Evolutionary conservation across 2,888 invertebrate genomes (phyloP), one percentile per base, ranked within the genome.

Genomic region (Melitaea athalia): DNA sequence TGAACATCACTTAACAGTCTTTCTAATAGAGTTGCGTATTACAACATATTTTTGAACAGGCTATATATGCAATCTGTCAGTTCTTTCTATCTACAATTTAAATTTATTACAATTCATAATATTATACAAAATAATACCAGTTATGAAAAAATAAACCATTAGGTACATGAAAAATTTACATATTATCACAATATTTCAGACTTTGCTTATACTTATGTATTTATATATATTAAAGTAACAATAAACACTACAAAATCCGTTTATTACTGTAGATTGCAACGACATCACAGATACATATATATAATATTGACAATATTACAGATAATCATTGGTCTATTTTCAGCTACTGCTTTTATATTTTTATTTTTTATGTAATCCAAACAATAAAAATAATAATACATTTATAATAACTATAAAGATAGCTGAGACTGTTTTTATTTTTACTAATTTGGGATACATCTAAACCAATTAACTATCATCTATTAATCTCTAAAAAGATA

Each of bases 111-210:
- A 73, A 66, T 68, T 75, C 75, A 62, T 70, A 64, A 49, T 49
- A 49, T 6, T 38, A 66, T 73, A 73, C 70, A 74, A 79, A 74
- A 71, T 65, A 74, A 75, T 71, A 74, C 64, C 72, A 72, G 74
- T 70, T 74, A 72, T 64, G 75, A 73, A 67, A 75, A 77, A 78
- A 78, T 76, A 81, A 77, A 76, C 74, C 77, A 77, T 78, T 78
- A 80, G 73, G 74, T 81, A 80, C 82, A 79, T 81, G 79, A 83
- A 82, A 81, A 85, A 84, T 83, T 84, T 84, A 81, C 76, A 71
- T 53, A 64, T 78, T 88, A 89, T 87, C 87, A 87, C 88, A 84
- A 81, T 81, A 75, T 81, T 79, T 86, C 84, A 86, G 86, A 87
- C 87, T 86, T 86, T 80, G 76, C 82, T 83, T 84, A 86, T 74